Percentiles rank a stretch among this genome's conserved stretches.
phyloP scores from a whole-genome alignment of 2,888 invertebrate genomes.

The Hyposoter didymator region DNA sequence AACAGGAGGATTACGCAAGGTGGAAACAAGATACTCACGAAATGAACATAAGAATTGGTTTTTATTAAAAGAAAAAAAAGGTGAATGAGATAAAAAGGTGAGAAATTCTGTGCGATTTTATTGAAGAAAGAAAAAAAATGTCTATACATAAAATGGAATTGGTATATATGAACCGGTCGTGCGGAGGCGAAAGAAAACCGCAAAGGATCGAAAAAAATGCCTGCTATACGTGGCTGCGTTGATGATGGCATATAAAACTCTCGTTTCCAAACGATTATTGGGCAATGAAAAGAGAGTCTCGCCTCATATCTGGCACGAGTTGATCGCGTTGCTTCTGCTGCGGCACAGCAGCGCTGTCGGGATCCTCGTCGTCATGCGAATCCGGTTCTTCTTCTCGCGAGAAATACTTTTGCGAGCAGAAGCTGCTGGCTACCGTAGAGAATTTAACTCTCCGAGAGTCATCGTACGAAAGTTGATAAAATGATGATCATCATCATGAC shows the following conservation, averaged over 20 bases:
- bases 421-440: slow-evolving; percentile 38
- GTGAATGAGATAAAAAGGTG: slow-evolving; percentile 7
- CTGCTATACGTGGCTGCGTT: slow-evolving; percentile 41
- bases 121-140: background rate
- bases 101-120: slow-evolving; percentile 8
- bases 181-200: slow-evolving; percentile 27
- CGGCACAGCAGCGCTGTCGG: slow-evolving; percentile 41
- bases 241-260: slow-evolving; percentile 57
- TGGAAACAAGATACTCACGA: background rate
- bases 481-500: slow-evolving; percentile 29
- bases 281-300: slow-evolving; percentile 67
- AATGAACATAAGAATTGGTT: background rate
- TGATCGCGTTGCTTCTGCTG: slow-evolving; percentile 53
- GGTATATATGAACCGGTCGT: slow-evolving; percentile 12
- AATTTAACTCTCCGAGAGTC: slow-evolving; percentile 36
- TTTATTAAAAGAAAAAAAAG: background rate
- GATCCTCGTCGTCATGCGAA: slow-evolving; percentile 45
- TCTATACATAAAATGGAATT: background rate
- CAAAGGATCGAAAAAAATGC: slow-evolving; percentile 41
- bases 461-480: background rate
- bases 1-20: background rate
- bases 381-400: slow-evolving; percentile 59
- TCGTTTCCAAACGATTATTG: slow-evolving; percentile 68
- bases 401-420: slow-evolving; percentile 57
- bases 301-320: slow-evolving; percentile 66